Percentiles rank a stretch among this genome's conserved stretches.
phyloP scores from a whole-genome alignment of 2,888 invertebrate species.

The Ichneumoninae sp. region DNA sequence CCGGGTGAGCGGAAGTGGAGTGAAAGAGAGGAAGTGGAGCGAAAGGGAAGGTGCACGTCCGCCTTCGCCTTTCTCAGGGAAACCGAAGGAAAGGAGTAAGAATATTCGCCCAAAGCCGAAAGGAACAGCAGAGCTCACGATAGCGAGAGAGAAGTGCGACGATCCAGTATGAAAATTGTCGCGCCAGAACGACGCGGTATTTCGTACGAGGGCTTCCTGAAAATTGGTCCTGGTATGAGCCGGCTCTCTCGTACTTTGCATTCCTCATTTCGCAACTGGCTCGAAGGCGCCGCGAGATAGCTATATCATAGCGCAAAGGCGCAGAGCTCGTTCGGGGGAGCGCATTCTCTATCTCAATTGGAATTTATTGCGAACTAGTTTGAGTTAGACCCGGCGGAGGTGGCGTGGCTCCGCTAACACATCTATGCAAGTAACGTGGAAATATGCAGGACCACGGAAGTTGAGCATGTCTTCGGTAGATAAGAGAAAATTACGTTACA shows the following conservation, averaged over 20 bases:
- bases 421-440: background rate
- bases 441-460: background rate
- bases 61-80: constrained; percentile 6
- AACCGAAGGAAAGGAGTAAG: background rate
- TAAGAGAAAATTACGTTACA: constrained; percentile 34
- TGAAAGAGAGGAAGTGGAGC: background rate
- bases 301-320: constrained; percentile 14
- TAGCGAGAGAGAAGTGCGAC: constrained; percentile 7
- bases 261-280: constrained; percentile 44
- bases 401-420: background rate
- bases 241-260: constrained; percentile 50
- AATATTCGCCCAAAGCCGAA: constrained; percentile 21
- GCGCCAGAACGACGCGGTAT: constrained; percentile 41
- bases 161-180: constrained; percentile 50
- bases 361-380: constrained; percentile 60
- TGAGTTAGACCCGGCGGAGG: constrained; percentile 29
- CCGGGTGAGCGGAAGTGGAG: background rate
- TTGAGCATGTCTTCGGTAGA: constrained; percentile 20
- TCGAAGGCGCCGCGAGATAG: constrained; percentile 9
- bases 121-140: background rate
- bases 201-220: constrained; percentile 35
- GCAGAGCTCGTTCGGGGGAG: constrained; percentile 26
- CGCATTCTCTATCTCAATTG: constrained; percentile 43
- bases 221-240: constrained; percentile 42
- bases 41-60: background rate